phyloP scores from a whole-genome alignment of 2,888 invertebrate genomes.

The Quadroppia sp. region DNA sequence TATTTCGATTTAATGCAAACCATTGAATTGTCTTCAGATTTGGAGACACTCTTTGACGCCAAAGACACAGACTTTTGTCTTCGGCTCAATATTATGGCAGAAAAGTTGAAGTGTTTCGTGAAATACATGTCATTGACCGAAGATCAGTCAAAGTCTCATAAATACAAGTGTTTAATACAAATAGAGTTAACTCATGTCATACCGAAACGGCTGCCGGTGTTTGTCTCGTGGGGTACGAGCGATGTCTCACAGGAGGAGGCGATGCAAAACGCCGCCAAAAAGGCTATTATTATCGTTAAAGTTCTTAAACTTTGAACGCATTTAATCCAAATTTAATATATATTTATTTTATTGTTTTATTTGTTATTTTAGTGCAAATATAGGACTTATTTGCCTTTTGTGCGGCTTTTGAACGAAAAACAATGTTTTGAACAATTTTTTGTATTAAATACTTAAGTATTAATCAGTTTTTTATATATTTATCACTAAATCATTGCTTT shows the following conservation, averaged over 20 bases:
- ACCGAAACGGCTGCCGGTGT: background rate
- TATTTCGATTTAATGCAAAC: background rate
- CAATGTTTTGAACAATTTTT: too few relatives aligned
- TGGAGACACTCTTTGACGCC: background rate
- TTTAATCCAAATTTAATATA: too few relatives aligned
- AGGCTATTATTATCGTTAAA: slow-evolving; percentile 30
- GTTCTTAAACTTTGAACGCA: slow-evolving; percentile 17
- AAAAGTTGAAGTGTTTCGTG: background rate
- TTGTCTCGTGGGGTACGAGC: slow-evolving; percentile 31
- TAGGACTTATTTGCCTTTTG: too few relatives aligned
- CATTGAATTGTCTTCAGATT: background rate
- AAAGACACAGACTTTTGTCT: slow-evolving; percentile 9
- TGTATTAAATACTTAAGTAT: too few relatives aligned
- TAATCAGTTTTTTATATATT: too few relatives aligned
- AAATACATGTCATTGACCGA: background rate
- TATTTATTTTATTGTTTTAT: too few relatives aligned
- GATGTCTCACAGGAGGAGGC: background rate
- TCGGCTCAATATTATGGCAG: slow-evolving; percentile 10
- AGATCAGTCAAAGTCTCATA: background rate
- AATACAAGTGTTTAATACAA: slow-evolving; percentile 18
- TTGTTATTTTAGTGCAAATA: too few relatives aligned
- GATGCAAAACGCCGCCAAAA: slow-evolving; percentile 20
- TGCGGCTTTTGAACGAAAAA: too few relatives aligned
- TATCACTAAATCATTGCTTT: too few relatives aligned
- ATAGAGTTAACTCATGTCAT: background rate